Evolutionary conservation across 1,140 invertebrate genomes (phyloP), one percentile per base, ranked within the genome.

Genomic region (Littorina saxatilis): DNA sequence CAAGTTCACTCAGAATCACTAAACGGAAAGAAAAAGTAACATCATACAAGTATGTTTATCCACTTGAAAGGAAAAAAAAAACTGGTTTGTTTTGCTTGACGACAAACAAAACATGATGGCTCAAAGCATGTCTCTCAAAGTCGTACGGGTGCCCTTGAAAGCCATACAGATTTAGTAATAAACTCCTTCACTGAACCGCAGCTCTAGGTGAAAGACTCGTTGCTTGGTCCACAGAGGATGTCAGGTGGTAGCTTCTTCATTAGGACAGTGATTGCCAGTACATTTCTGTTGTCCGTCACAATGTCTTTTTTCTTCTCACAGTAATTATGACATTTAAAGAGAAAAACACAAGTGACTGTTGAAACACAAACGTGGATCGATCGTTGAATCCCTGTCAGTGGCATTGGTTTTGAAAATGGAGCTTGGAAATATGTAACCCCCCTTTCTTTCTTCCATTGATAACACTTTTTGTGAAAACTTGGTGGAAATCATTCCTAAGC

Each of bases 321-420:
- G 61, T 39, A 79, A 79, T 79, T 79, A 79, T 79, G 76, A 79
- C 76, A 79, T 72, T 72, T 40, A 72, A 72, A 43, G 43, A 43
- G 43, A 39, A 73, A 73, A 73, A 73, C 70, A 79, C 55, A 66
- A 37, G 61, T 79, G 76, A 79, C 52, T 52, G 37, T 77, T 79
- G 76, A 63, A 79, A 58, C 55, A 79, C 76, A 39, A 29, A 79
- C 55, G 70, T 73, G 40, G 70, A 66, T 79, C 55, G 37, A 79
- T 63, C 39, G 68, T 73, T 43, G 37, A 23, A 68, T n/a, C n/a
- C 27, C 50, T 72, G 68, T 80, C 79, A 80, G 29, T 23, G 47
- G 66, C 79, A 80, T 68, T 72, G 79, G 79, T 70, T 70, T 72
- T 70, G 79, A 80, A 43, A 75, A 32, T 39, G 32, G 39, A 37